phyloP scores from a whole-genome alignment of 2,797 vertebrate genomes.

The Coluber constrictor region DNA sequence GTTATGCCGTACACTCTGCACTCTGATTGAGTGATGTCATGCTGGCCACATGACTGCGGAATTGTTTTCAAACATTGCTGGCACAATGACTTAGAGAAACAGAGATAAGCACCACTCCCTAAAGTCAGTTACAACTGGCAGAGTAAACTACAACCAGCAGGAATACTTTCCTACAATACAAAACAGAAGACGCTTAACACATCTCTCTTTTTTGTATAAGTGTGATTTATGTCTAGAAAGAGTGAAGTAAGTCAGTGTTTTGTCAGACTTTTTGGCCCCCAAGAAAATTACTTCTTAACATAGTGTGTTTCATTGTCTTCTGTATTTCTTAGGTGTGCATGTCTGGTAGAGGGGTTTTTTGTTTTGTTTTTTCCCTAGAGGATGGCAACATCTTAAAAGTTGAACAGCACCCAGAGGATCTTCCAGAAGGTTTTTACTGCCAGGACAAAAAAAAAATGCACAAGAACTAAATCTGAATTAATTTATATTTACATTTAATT shows the following conservation, averaged over 20 bases:
- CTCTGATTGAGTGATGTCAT: neutral
- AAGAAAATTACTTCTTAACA: neutral
- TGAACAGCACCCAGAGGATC: neutral
- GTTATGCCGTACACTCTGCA: neutral
- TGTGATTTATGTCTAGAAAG: neutral
- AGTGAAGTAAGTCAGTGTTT: neutral
- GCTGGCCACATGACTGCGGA: neutral
- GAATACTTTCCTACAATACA: constrained; percentile 25
- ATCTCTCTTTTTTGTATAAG: neutral
- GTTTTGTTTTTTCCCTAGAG: neutral
- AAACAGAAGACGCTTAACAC: constrained; percentile 30
- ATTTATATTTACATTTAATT: neutral
- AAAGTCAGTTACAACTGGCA: neutral
- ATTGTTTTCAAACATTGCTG: neutral
- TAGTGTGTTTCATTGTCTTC: neutral
- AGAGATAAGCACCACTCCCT: neutral
- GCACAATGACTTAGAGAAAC: neutral
- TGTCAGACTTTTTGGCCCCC: neutral
- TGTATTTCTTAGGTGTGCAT: neutral
- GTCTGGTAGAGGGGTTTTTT: neutral
- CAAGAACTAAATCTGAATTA: neutral
- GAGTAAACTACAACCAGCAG: neutral
- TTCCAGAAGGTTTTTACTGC: neutral
- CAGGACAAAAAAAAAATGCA: neutral
- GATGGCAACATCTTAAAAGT: neutral